Percentiles rank a stretch among this genome's conserved stretches.
phyloP scores from a whole-genome alignment of 2,113 vertebrate genomes.

The Semnornis frantzii region DNA sequence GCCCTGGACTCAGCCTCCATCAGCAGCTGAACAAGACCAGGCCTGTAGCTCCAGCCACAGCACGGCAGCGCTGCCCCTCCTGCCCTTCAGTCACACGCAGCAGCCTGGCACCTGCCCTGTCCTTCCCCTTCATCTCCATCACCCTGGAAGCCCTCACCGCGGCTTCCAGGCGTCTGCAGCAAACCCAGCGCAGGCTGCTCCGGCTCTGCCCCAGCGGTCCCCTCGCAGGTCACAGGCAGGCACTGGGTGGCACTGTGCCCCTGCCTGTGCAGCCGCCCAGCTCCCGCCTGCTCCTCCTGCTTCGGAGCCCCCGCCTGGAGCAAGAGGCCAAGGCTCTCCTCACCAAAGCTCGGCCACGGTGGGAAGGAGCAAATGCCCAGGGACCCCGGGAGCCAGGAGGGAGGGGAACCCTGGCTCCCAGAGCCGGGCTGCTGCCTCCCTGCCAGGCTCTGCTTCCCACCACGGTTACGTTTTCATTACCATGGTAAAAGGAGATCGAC shows the following conservation, averaged over 20 bases:
- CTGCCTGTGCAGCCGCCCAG: not conserved
- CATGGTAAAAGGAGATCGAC: constrained; percentile 20
- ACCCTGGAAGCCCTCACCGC: not conserved
- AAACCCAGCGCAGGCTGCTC: not conserved
- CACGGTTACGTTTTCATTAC: not conserved
- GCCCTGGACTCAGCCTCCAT: not conserved
- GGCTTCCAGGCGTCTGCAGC: not conserved
- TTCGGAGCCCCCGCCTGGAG: not conserved
- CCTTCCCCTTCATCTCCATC: not conserved
- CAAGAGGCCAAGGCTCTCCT: not conserved
- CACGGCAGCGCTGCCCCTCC: not conserved
- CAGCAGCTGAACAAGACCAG: not conserved
- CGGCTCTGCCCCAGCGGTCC: not conserved
- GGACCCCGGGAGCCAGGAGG: not conserved
- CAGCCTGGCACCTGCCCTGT: fast-evolving
- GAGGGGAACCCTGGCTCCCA: not conserved
- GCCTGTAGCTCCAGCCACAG: not conserved
- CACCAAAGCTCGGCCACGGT: fast-evolving
- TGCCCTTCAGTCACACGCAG: fast-evolving
- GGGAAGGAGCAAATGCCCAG: not conserved
- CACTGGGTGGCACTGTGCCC: constrained; percentile 66
- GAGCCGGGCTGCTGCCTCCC: not conserved
- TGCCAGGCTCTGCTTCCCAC: not conserved
- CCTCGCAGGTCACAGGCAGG: not conserved
- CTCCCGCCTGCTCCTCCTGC: not conserved